phyloP scores from a whole-genome alignment of 2,797 vertebrate species.

The Anniella stebbinsi region DNA sequence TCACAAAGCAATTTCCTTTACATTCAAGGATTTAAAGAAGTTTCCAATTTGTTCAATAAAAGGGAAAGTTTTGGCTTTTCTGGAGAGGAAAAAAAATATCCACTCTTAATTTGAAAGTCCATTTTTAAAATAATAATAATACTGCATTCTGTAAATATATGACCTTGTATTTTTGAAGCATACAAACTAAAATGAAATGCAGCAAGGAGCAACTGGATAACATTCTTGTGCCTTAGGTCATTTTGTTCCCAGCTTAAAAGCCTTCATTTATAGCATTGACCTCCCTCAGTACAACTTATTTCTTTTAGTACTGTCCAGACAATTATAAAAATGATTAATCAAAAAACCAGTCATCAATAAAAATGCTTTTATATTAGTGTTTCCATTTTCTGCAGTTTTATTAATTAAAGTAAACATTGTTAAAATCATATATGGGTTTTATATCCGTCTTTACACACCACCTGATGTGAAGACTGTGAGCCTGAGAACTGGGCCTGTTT shows the following conservation, averaged over 20 bases:
- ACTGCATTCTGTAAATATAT: constrained; percentile 48
- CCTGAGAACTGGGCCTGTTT: too few relatives aligned
- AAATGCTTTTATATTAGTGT: constrained; percentile 45
- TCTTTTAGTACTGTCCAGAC: constrained; percentile 63
- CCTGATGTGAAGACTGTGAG: too few relatives aligned
- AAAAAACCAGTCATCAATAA: constrained; percentile 67
- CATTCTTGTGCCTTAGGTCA: constrained; percentile 66
- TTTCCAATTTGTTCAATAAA: constrained; percentile 39
- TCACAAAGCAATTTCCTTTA: background rate
- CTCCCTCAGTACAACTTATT: constrained; percentile 48
- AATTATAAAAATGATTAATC: constrained; percentile 69
- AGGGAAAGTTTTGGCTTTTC: constrained; percentile 42
- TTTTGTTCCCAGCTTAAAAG: constrained; percentile 70
- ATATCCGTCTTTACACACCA: background rate
- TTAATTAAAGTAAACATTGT: background rate
- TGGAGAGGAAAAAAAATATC: constrained; percentile 41
- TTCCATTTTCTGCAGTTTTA: constrained; percentile 36
- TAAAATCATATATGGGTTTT: constrained; percentile 42
- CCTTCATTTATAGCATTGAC: constrained; percentile 49
- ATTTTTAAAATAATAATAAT: constrained; percentile 34
- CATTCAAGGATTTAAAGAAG: background rate
- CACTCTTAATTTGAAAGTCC: background rate
- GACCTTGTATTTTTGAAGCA: constrained; percentile 62
- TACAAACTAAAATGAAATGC: constrained; percentile 61
- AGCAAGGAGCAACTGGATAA: constrained; percentile 45